Evolutionary conservation across 2,888 invertebrate species (phyloP).

Genomic region (Synergus laeviventris): DNA sequence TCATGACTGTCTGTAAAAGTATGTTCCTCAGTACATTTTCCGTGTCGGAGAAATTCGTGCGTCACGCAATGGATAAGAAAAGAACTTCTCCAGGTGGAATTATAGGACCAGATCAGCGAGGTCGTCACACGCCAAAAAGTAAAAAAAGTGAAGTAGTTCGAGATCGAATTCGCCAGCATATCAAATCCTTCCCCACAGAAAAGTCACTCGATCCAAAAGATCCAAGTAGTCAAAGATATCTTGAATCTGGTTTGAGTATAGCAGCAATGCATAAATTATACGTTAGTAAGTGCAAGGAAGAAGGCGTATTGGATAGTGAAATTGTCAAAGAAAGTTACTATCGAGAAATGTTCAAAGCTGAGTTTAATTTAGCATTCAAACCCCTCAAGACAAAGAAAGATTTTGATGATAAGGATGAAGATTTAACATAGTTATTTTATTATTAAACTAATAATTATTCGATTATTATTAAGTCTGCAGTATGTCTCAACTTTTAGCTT

Average conservation of each 20-base stretch:
- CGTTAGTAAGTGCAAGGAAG: constrained; percentile 60
- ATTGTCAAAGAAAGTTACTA: constrained; percentile 66
- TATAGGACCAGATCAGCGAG: constrained; percentile 63
- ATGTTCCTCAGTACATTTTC: constrained; percentile 67
- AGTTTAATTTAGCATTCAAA: constrained; percentile 64
- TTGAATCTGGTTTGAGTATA: constrained; percentile 61
- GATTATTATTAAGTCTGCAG: not conserved
- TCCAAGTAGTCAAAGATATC: constrained; percentile 53
- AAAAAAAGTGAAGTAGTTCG: constrained; percentile 64
- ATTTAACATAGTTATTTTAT: not conserved
- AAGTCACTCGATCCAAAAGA: constrained; percentile 56
- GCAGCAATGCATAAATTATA: constrained; percentile 64
- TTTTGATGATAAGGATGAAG: not conserved
- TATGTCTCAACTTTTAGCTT: not conserved
- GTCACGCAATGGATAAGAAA: constrained; percentile 64
- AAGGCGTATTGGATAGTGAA: constrained; percentile 60
- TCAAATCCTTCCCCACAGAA: constrained; percentile 61
- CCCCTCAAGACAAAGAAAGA: constrained; percentile 48
- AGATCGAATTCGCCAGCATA: constrained; percentile 63
- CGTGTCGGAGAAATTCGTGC: constrained; percentile 65
- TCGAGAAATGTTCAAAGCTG: constrained; percentile 65
- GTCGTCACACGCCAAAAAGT: constrained; percentile 63
- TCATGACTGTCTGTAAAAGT: constrained; percentile 64
- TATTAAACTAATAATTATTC: not conserved
- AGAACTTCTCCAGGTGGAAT: constrained; percentile 60